phyloP scores from a whole-genome alignment of 2,888 invertebrate species.

The Petrolisthes manimaculis region DNA sequence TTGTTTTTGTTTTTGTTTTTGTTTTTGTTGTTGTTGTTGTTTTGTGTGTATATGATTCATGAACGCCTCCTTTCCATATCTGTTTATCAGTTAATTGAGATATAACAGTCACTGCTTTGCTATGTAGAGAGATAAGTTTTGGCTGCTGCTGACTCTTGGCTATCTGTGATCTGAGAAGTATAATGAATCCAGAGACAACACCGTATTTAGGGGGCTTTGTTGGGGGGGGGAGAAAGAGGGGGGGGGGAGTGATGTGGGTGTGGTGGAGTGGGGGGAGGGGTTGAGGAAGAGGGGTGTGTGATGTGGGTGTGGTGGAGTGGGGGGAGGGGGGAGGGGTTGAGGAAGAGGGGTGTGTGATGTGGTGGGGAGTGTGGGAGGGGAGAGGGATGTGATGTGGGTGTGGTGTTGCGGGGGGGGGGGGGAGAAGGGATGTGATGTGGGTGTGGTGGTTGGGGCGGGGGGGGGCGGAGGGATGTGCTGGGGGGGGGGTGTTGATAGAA shows the following conservation, averaged over 20 bases:
- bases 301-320: background rate
- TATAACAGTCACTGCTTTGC: no score
- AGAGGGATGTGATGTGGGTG: background rate
- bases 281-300: background rate
- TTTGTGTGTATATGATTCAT: no score
- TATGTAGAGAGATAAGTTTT: no score
- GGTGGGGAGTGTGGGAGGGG: background rate
- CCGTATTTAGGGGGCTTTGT: background rate
- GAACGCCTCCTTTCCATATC: no score
- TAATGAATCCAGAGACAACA: no score
- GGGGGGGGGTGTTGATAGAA: background rate
- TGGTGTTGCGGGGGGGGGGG: background rate
- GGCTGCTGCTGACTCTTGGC: no score
- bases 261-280: background rate
- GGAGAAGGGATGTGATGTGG: background rate
- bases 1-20: no score
- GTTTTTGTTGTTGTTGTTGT: no score
- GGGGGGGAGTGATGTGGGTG: background rate
- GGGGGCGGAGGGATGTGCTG: background rate
- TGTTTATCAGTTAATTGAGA: no score
- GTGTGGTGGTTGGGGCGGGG: background rate
- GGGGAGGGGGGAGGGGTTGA: background rate
- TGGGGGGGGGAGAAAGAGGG: background rate
- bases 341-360: background rate
- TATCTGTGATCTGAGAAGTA: no score